Evolutionary conservation across 2,797 vertebrate genomes (phyloP).

Genomic region (Gallinago stenura): DNA sequence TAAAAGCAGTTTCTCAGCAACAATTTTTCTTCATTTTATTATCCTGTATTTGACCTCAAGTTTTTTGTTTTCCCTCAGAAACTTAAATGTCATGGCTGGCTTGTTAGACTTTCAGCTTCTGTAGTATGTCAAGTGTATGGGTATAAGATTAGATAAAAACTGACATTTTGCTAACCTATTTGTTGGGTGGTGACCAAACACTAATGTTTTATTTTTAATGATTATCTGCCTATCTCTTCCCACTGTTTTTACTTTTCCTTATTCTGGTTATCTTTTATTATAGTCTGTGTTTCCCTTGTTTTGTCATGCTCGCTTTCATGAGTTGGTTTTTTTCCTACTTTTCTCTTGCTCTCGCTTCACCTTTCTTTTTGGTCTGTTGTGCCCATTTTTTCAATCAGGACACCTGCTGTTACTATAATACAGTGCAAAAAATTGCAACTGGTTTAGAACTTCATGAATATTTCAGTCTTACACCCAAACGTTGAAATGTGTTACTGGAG

Average conservation of each 20-base stretch:
- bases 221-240: neutral
- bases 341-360: neutral
- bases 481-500: neutral
- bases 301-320: accelerated
- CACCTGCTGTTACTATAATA: neutral
- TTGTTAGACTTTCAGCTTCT: neutral
- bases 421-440: neutral
- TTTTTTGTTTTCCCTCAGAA: neutral
- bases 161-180: neutral
- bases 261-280: neutral
- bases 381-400: neutral
- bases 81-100: neutral
- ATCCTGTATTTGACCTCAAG: neutral
- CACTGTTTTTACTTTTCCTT: neutral
- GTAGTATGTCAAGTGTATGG: neutral
- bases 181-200: neutral
- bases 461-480: neutral
- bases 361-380: neutral
- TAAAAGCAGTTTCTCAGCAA: neutral
- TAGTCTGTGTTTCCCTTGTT: neutral
- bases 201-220: neutral
- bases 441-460: neutral
- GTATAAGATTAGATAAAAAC: neutral
- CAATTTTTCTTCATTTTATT: neutral
- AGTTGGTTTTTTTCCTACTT: neutral